Evolutionary conservation across 2,797 vertebrate species (phyloP), one percentile per base, ranked within the genome.

Genomic region (Pogoniulus pusillus): DNA sequence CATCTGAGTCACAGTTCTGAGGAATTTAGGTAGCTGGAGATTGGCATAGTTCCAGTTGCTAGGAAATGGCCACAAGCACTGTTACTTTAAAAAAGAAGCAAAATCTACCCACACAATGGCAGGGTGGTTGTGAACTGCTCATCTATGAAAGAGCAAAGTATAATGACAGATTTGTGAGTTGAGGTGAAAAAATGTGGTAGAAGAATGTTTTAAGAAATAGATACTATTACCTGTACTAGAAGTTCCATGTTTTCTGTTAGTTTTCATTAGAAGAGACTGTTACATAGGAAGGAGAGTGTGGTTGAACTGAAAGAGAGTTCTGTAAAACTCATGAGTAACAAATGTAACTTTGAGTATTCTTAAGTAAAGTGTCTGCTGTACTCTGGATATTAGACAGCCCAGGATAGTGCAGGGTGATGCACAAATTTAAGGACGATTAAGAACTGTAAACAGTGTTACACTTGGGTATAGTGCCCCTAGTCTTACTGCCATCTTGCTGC

Each of bases 191-290:
- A 35, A 7, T 0, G 0, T 16, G 20, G 26, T 34, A 43, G 63
- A 65, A 69, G 9, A 75, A 6, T 27, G 19, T 55, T 3, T 23
- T 58, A 51, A 34, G 6, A 39, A 39, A 14, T 5, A 39, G 37
- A 13, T 39, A 39, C 70, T 1, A 7, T 54, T 70, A 53, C 15
- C 26, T n/a, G 73, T 26, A 29, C 10, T 51, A 16, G 18, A n/a
- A 17, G 4, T 11, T 74, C 55, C 2, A 1, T 73, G 1, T 77
- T 55, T 64, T 66, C 8, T 57, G 0, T 37, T 66, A 0, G 0
- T 55, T 77, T 74, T 43, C 9, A 34, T 41, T 26, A 43, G n/a
- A 62, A 60, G 34, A 18, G 6, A 16, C 16, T 60, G 0, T 45
- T 32, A 18, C 18, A 12, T 39, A 30, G 54, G 16, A 64, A 81